Conservation (phyloP, 2,888 invertebrate genomes). For the Dione vanillae region DNA sequence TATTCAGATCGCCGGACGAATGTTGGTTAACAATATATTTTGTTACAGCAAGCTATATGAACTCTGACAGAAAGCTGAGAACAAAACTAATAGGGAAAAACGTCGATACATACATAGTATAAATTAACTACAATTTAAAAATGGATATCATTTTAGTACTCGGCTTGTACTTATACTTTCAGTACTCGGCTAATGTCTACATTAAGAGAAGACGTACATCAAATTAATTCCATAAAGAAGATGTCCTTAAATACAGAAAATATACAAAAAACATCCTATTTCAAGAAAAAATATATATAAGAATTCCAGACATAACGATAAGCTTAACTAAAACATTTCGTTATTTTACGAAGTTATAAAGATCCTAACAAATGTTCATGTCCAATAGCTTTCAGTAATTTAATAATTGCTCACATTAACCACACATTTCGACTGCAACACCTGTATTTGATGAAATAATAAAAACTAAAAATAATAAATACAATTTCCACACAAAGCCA, state of each 20-base stretch:
- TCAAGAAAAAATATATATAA: no score
- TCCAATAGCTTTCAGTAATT: conserved; percentile 5
- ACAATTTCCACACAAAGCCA: no score
- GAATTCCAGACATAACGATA: neutral
- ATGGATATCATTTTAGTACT: no score
- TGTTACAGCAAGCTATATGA: neutral
- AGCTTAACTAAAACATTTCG: neutral
- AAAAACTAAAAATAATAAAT: neutral
- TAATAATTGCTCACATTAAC: no score
- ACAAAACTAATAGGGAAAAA: neutral
- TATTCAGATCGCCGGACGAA: neutral
- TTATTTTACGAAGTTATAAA: neutral
- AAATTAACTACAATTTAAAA: neutral
- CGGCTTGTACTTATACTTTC: no score
- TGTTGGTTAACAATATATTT: neutral
- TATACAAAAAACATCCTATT: no score
- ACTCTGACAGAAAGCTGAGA: neutral
- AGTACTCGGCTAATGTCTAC: no score
- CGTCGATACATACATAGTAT: neutral
- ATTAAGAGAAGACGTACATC: no score
- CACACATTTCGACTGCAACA: neutral
- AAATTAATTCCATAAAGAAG: no score
- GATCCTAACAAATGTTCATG: neutral
- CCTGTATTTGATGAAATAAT: neutral
- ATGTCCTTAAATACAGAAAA: no score